These are phyloP conservation scores for Ageneiosus marmoratus DNA, from an alignment of 2,113 vertebrate genomes.

Conservation along the genomic window DNA sequence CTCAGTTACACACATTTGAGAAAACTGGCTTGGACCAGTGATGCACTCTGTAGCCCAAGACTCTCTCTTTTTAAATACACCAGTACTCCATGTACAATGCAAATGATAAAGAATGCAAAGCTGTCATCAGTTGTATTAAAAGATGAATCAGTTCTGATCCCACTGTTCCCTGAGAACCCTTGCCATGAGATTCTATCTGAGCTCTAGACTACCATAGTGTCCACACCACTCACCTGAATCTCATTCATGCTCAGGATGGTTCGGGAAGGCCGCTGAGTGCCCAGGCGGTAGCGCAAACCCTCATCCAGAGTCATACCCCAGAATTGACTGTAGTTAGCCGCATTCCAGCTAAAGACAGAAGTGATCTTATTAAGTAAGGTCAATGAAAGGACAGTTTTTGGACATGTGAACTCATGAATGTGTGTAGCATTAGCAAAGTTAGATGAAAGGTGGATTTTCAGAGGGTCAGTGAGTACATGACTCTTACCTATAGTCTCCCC, in stretches of 20 bases:
- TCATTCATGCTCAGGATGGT: conserved; percentile 94
- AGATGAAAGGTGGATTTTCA: neutral
- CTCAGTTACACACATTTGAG: neutral
- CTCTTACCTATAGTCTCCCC: conserved; percentile 83
- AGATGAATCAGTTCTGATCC: neutral
- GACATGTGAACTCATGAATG: neutral
- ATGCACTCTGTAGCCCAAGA: neutral
- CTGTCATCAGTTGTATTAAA: neutral
- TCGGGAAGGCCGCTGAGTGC: conserved; percentile 84
- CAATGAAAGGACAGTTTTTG: neutral
- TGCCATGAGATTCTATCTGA: neutral
- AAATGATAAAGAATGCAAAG: neutral
- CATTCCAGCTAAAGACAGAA: conserved; percentile 80
- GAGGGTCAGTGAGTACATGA: conserved; percentile 16
- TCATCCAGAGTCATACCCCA: conserved; percentile 93
- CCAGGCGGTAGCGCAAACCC: conserved; percentile 87
- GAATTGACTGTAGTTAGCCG: conserved; percentile 89
- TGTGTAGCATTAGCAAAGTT: neutral
- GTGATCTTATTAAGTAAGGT: neutral
- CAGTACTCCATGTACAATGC: neutral
- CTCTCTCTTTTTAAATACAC: too few relatives aligned
- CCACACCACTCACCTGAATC: conserved; percentile 81
- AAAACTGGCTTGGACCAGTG: neutral
- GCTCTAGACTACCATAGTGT: neutral
- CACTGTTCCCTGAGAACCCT: neutral